Evolutionary conservation across 2,113 vertebrate genomes (phyloP), one percentile per base, ranked within the genome.

Genomic region (Etheostoma cragini): DNA sequence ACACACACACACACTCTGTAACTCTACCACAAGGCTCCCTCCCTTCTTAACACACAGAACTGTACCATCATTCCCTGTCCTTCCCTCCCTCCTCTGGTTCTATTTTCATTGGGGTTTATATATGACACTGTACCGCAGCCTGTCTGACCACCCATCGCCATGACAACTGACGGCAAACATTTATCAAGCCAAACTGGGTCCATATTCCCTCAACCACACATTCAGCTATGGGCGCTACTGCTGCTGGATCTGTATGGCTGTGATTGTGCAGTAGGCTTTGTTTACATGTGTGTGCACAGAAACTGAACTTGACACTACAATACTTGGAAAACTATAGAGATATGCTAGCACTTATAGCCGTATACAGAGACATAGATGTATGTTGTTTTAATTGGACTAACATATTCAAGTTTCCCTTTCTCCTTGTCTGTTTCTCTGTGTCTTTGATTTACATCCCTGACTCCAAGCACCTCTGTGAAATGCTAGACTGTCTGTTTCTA

Each of bases 81-180:
- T 69, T 38, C 69, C 62, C 45, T 70, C 30, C 71, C 74, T 56
- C 46, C 22, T 52, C 79, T 79, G 83, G 65, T 78, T 91, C 72
- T 50, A 73, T 90, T 89, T 83, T 83, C 71, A 73, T 21, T 80
- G 21, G 70, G 63, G 84, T 86, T 85, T 88, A 82, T 83, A 91
- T 88, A 88, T 68, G 87, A 89, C 84, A 83, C 78, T 47, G 17
- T 63, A 87, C 85, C 87, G 19, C 89, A 87, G 79, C 75, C 75
- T 35, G 79, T 84, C 83, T 87, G 85, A 88, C 89, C 91, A 86
- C 68, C 68, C 61, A 46, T 91, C 21, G 3, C 84, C 85, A 90
- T 93, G 89, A 89, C 93, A 87, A 93, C 90, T 71, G 80, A 69
- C 22, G 24, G 77, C 76, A 93, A 92, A 92, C 91, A 93, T 92